phyloP scores from a whole-genome alignment of 2,888 invertebrate genomes.

The Gasteruption jaculator region DNA sequence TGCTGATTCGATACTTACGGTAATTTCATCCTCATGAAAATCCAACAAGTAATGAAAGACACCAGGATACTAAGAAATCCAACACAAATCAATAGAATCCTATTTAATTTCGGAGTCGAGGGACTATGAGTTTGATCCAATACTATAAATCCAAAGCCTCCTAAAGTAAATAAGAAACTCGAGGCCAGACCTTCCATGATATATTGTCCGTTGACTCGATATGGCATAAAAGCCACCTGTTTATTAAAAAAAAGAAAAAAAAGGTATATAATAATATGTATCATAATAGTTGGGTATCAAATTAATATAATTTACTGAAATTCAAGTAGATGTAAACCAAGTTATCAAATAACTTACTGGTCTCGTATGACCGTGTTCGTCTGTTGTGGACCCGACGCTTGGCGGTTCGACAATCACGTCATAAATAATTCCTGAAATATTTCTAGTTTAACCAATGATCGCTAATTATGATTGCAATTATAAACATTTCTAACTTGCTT shows the following conservation, averaged over 20 bases:
- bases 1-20: conserved; percentile 62
- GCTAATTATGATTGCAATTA: no score
- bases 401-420: conserved; percentile 99
- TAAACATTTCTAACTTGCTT: no score
- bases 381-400: conserved; percentile 95
- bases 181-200: conserved; percentile 99
- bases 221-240: conserved; percentile 95
- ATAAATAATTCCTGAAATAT: conserved; percentile 94
- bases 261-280: conserved; percentile 4
- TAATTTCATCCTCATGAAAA: conserved; percentile 98
- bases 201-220: conserved; percentile 97
- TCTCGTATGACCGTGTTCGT: conserved; percentile 93
- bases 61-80: conserved; percentile 90
- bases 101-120: conserved; percentile 83
- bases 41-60: conserved; percentile 93
- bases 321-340: conserved; percentile 2
- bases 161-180: conserved; percentile 93
- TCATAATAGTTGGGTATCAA: neutral
- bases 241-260: conserved; percentile 31
- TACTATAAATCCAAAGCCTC: conserved; percentile 94
- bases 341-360: conserved; percentile 63
- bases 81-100: conserved; percentile 82
- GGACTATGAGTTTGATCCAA: conserved; percentile 92
- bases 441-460: no score
- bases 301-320: conserved; percentile 1